Percentiles rank a stretch among this genome's conserved stretches.
Evolutionary conservation across 2,797 vertebrate genomes (phyloP).

Genomic region (Leptoclinus maculatus): DNA sequence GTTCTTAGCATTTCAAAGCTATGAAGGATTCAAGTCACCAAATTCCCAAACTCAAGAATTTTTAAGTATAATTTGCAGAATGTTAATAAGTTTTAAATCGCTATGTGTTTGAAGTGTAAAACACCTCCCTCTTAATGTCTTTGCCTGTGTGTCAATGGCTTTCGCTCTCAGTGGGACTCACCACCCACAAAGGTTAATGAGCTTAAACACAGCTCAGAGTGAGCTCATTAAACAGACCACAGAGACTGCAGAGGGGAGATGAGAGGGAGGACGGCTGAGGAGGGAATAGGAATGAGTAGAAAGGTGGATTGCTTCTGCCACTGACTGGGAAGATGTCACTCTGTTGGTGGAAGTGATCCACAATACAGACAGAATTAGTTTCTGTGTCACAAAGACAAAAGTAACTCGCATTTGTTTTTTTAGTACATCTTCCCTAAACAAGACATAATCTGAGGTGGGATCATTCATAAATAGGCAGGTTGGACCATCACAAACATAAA

Average conservation of each 20-base stretch:
- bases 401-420: neutral
- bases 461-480: slow-evolving; percentile 42
- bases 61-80: slow-evolving; percentile 24
- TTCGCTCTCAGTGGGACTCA: slow-evolving; percentile 73
- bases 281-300: slow-evolving; percentile 38
- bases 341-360: slow-evolving; percentile 17
- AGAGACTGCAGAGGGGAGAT: slow-evolving; percentile 62
- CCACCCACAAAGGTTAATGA: slow-evolving; percentile 84
- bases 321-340: slow-evolving; percentile 22
- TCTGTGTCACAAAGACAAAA: neutral
- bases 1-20: neutral
- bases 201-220: slow-evolving; percentile 83
- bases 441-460: slow-evolving; percentile 22
- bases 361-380: neutral
- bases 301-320: slow-evolving; percentile 43
- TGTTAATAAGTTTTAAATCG: slow-evolving; percentile 49
- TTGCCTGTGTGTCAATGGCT: slow-evolving; percentile 71
- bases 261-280: slow-evolving; percentile 45
- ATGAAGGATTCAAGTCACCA: neutral
- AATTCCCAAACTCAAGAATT: slow-evolving; percentile 16
- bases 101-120: slow-evolving; percentile 51
- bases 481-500: slow-evolving; percentile 27
- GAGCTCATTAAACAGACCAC: slow-evolving; percentile 82
- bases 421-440: neutral
- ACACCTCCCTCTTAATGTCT: slow-evolving; percentile 54